These are phyloP conservation scores for Erethizon dorsatum DNA, from an alignment of 2,797 vertebrate genomes.

Conservation along the genomic window DNA sequence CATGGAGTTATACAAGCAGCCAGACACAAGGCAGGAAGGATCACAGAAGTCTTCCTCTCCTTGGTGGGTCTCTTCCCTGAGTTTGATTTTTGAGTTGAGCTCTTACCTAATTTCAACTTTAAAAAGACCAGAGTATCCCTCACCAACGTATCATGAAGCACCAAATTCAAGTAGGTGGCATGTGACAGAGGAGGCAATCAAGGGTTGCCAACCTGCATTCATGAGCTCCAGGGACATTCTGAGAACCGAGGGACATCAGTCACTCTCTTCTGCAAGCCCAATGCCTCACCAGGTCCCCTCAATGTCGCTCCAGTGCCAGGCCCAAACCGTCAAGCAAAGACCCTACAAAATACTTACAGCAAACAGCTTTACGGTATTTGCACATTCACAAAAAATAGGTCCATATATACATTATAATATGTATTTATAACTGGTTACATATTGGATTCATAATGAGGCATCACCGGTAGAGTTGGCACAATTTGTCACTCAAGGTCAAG, in stretches of 20 bases:
- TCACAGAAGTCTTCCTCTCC: background rate
- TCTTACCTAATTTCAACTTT: constrained; percentile 70
- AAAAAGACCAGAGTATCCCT: background rate
- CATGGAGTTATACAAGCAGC: fast-evolving
- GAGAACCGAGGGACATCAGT: background rate
- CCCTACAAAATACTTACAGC: constrained; percentile 84
- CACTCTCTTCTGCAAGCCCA: background rate
- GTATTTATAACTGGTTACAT: constrained; percentile 88
- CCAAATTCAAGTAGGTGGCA: background rate
- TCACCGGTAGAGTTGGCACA: constrained; percentile 83
- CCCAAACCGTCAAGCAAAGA: background rate
- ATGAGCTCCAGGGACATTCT: background rate
- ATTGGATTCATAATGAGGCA: constrained; percentile 83
- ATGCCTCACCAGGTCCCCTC: background rate
- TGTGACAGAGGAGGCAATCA: background rate
- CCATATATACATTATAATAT: constrained; percentile 81
- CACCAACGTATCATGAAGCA: background rate
- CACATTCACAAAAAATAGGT: constrained; percentile 91
- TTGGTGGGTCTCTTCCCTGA: constrained; percentile 77
- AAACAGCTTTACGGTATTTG: constrained; percentile 88
- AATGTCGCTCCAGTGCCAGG: background rate
- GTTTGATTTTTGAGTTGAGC: constrained; percentile 75
- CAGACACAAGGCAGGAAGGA: background rate
- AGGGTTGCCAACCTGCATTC: background rate
- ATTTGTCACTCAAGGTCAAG: constrained; percentile 75